Base-by-base conservation (phyloP, 2,888 invertebrate genomes). In the Sphecodes monilicornis region DNA sequence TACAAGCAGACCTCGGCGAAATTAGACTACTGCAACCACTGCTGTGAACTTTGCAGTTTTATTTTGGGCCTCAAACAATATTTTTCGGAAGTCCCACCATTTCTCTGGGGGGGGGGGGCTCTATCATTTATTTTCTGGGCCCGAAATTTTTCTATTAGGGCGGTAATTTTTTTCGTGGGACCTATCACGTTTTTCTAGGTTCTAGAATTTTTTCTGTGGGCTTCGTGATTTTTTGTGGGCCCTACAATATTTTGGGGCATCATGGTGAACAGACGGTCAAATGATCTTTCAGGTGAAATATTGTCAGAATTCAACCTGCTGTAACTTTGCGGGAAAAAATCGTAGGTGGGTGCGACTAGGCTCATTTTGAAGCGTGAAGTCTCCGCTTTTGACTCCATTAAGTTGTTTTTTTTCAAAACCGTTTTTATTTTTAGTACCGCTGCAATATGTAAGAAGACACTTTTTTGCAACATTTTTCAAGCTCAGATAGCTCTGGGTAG, bases 1-100 rank as follows among this genome's bases (percentile, higher is more conserved):
- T 79, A 74, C 89, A 18, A 8, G 32, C 32, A 64, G 74, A 80
- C 74, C 84, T n/a, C 75, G 79, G 78, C 86, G 79, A 78, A 57
- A 86, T 88, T 86, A 82, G 81, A 57, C 74, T 77, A 77, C 29
- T 64, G 68, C 68, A 64, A 77, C 57, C 57, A 4, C 26, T 0
- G 26, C 26, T 5, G 13, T 13, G 26, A 50, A 22, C 8, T 11
- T 1, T 26, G 26, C 57, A 57, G 26, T 57, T 57, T 57, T 5
- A 13, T 5, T 57, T 57, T 4, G 26, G 57, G 26, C 13, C 57
- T 16, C 5, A n/a, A n/a, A 5, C 16, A 0, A 5, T 26, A 1
- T 3, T 39, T 39, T 39, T 39, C 39, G 8, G 8, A 10, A 50
- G 22, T n/a, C 50, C 57, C 16, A 29, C 57, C 5, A 57, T 29